Evolutionary conservation across 1,140 invertebrate genomes (phyloP).

Genomic region (Caenorhabditis inopinata): DNA sequence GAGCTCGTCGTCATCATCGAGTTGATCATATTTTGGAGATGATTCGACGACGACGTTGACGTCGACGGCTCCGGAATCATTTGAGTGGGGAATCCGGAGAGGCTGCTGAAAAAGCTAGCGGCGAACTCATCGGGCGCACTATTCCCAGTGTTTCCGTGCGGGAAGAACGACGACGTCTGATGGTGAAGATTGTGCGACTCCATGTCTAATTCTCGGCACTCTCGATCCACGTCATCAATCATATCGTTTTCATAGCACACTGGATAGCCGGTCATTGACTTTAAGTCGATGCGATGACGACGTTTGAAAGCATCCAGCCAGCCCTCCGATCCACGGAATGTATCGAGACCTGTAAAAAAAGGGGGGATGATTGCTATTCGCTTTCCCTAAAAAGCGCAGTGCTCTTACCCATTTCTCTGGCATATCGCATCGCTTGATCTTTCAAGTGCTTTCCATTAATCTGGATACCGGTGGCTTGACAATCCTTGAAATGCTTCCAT

Average conservation of each 20-base stretch:
- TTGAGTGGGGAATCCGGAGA: background rate
- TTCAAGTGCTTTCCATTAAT: conserved; percentile 41
- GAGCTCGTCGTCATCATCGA: background rate
- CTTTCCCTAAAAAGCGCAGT: background rate
- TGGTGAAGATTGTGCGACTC: background rate
- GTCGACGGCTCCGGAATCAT: background rate
- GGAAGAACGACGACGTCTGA: background rate
- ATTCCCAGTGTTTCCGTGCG: background rate
- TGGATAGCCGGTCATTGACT: conserved; percentile 36
- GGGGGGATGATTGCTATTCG: no score
- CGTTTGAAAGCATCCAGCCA: conserved; percentile 50
- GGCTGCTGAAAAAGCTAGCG: background rate
- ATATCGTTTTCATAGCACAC: conserved; percentile 34
- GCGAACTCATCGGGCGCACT: background rate
- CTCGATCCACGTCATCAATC: conserved; percentile 9
- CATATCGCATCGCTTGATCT: conserved; percentile 44
- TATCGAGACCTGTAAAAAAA: background rate
- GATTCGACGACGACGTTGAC: background rate
- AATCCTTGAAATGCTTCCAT: conserved; percentile 49
- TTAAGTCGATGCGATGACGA: conserved; percentile 45
- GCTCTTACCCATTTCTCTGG: conserved; percentile 26
- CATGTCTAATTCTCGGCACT: background rate
- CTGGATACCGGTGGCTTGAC: background rate
- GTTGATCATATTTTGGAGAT: background rate
- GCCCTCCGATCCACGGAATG: conserved; percentile 43